Percentiles rank a stretch among this genome's conserved stretches.
These are phyloP conservation scores for Carettochelys insculpta DNA, from an alignment of 2,113 vertebrate genomes.

Conservation along the genomic window DNA sequence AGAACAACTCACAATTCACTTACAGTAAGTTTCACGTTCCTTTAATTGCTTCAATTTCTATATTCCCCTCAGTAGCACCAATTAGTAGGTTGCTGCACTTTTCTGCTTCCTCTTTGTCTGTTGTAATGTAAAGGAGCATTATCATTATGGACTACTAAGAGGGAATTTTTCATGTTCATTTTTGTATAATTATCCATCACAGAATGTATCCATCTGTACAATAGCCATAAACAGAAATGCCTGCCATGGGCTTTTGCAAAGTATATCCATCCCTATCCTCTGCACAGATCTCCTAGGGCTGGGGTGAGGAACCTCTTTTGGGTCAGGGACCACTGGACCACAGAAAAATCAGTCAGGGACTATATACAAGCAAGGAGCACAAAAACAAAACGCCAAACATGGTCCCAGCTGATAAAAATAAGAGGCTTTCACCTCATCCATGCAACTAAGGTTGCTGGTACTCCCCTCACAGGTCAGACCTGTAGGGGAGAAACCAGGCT, in stretches of 20 bases:
- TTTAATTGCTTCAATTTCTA: constrained; percentile 27
- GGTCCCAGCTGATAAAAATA: too few relatives aligned
- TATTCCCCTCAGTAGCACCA: background rate
- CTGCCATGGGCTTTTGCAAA: background rate
- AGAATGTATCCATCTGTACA: background rate
- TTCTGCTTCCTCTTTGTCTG: background rate
- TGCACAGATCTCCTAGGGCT: background rate
- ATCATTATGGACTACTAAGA: background rate
- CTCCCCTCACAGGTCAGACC: too few relatives aligned
- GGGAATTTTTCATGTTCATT: background rate
- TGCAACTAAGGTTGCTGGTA: too few relatives aligned
- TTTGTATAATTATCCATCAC: background rate
- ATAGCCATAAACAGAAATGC: background rate
- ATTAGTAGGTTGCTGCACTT: background rate
- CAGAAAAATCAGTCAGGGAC: too few relatives aligned
- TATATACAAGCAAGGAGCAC: too few relatives aligned
- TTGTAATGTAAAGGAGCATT: background rate
- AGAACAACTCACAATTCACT: constrained; percentile 31
- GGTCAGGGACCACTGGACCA: too few relatives aligned
- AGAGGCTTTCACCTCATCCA: too few relatives aligned
- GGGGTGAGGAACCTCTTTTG: too few relatives aligned
- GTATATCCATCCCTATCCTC: background rate
- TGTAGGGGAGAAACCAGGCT: too few relatives aligned
- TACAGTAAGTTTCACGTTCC: constrained; percentile 53
- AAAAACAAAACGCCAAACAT: too few relatives aligned